Evolutionary conservation across 2,113 vertebrate species (phyloP).

Genomic region (Nansenia antarctica): DNA sequence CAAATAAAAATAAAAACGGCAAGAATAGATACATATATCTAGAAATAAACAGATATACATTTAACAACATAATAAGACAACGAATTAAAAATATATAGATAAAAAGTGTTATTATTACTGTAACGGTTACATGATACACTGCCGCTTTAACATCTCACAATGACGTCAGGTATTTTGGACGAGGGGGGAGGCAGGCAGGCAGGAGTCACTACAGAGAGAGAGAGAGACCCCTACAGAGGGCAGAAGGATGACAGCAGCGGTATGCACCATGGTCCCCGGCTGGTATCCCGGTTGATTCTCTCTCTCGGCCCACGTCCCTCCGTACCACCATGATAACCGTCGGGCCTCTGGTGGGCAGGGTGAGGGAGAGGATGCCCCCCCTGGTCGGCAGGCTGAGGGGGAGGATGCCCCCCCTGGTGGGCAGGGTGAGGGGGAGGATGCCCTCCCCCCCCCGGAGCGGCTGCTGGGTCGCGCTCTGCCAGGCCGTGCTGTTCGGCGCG

Average conservation of each 20-base stretch:
- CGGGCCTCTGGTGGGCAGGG: constrained; percentile 53
- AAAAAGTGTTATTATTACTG: too few species aligned
- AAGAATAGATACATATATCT: too few species aligned
- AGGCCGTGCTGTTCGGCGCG: constrained; percentile 70
- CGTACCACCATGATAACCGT: constrained; percentile 60
- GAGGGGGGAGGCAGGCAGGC: constrained; percentile 38
- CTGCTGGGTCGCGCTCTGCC: constrained; percentile 75
- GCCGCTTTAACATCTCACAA: constrained; percentile 63
- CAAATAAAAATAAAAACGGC: too few species aligned
- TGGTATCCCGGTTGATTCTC: background rate
- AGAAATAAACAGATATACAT: too few species aligned
- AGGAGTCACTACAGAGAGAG: too few species aligned
- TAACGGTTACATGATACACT: too few species aligned
- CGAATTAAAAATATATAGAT: too few species aligned
- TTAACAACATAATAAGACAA: too few species aligned
- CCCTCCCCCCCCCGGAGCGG: constrained; percentile 63
- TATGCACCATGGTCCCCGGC: constrained; percentile 51
- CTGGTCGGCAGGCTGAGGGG: constrained; percentile 52
- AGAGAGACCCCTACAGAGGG: constrained; percentile 34
- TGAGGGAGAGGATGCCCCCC: too few species aligned
- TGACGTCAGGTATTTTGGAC: constrained; percentile 71
- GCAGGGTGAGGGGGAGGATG: constrained; percentile 66
- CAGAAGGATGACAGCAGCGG: constrained; percentile 55
- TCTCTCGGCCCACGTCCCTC: constrained; percentile 1
- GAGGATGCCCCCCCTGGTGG: too few species aligned